A percentile compares a stretch with the other conserved stretches of the same genome.
phyloP scores from a whole-genome alignment of 2,113 vertebrate species.

The Eulacestoma nigropectus region DNA sequence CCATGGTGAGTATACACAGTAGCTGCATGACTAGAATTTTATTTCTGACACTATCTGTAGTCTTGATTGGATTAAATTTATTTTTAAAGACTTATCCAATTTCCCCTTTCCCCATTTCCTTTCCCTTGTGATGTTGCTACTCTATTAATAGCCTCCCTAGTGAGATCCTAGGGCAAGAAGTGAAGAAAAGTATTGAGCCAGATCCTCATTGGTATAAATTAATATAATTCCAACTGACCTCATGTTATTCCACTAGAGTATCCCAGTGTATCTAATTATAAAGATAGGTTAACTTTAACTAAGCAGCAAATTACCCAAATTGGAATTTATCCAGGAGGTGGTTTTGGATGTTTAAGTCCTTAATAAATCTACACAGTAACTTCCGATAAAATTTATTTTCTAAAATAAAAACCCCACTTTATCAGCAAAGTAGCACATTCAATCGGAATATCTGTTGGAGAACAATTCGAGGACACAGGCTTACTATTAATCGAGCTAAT shows the following conservation, averaged over 20 bases:
- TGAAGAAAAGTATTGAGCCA: constrained; percentile 26
- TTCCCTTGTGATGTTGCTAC: neutral
- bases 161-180: constrained; percentile 24
- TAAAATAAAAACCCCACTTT: neutral
- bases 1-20: fast-evolving
- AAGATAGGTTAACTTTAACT: constrained; percentile 37
- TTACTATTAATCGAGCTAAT: neutral
- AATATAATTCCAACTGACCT: constrained; percentile 9
- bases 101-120: neutral
- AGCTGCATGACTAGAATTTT: neutral
- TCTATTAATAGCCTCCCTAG: constrained; percentile 41
- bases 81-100: constrained; percentile 32
- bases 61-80: constrained; percentile 24
- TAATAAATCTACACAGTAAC: neutral
- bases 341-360: neutral
- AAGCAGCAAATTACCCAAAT: neutral
- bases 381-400: neutral
- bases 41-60: neutral
- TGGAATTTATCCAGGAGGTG: neutral
- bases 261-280: constrained; percentile 2
- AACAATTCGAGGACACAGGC: neutral
- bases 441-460: neutral
- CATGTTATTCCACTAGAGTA: neutral
- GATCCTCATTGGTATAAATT: constrained; percentile 26
- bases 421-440: neutral